Evolutionary conservation across 2,888 invertebrate species (phyloP).

Genomic region (Euzetes globulus): DNA sequence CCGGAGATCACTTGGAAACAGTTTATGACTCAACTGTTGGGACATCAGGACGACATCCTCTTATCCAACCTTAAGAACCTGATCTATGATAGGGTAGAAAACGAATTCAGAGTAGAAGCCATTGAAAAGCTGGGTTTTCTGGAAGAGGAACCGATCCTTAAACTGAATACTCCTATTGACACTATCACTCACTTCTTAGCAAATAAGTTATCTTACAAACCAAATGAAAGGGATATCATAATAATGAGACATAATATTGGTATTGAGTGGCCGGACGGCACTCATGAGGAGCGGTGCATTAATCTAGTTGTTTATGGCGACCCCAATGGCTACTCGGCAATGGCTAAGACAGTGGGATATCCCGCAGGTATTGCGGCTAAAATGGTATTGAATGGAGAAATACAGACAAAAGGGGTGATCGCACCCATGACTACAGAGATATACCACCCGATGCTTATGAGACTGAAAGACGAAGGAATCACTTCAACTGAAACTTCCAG

Average conservation of each 20-base stretch:
- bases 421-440: conserved; percentile 85
- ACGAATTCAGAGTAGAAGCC: conserved; percentile 57
- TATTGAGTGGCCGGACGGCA: conserved; percentile 75
- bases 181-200: conserved; percentile 83
- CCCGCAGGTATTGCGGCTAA: conserved; percentile 92
- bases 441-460: conserved; percentile 80
- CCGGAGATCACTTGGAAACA: conserved; percentile 94
- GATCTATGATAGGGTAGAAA: conserved; percentile 68
- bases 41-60: conserved; percentile 73
- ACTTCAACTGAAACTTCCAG: conserved; percentile 24
- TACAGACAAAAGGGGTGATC: conserved; percentile 87
- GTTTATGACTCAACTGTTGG: conserved; percentile 74
- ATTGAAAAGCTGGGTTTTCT: conserved; percentile 81
- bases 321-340: conserved; percentile 73
- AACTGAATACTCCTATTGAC: conserved; percentile 78
- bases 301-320: conserved; percentile 78
- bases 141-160: conserved; percentile 70
- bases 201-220: conserved; percentile 69
- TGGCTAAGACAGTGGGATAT: conserved; percentile 87
- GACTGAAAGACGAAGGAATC: conserved; percentile 78
- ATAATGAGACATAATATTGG: conserved; percentile 87
- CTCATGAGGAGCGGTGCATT: conserved; percentile 63
- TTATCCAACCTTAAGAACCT: conserved; percentile 82
- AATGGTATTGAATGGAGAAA: conserved; percentile 96
- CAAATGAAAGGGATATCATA: conserved; percentile 82